Percentiles rank a stretch among this genome's conserved stretches.
phyloP scores from a whole-genome alignment of 2,888 invertebrate genomes.

The Serrognathus titanus region DNA sequence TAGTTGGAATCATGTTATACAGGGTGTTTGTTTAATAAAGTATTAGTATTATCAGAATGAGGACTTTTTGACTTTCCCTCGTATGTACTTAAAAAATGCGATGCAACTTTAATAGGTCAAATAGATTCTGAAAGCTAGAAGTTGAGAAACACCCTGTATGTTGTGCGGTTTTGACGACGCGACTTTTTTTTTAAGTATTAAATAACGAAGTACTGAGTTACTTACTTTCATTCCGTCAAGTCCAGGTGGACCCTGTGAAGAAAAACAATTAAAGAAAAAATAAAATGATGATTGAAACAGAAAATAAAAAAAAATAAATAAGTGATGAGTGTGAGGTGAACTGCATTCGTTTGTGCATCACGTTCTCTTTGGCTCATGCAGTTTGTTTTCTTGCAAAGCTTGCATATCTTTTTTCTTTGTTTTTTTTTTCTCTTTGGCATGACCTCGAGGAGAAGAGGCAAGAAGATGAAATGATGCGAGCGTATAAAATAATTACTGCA shows the following conservation, averaged over 20 bases:
- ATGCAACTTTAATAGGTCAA: no score
- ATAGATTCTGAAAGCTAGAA: no score
- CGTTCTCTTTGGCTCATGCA: neutral
- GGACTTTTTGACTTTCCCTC: no score
- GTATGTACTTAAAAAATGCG: no score
- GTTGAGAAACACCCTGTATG: no score
- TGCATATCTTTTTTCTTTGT: no score
- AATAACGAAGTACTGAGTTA: slow-evolving; percentile 20
- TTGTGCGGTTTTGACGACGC: neutral
- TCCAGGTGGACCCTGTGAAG: slow-evolving; percentile 84
- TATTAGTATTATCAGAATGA: no score
- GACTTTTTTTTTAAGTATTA: no score
- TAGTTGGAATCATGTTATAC: no score
- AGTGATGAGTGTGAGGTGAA: slow-evolving; percentile 10
- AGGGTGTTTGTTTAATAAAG: no score
- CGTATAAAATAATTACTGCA: slow-evolving; percentile 46
- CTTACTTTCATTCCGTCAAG: slow-evolving; percentile 95
- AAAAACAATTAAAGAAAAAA: slow-evolving; percentile 49
- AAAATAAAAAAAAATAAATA: slow-evolving; percentile 11
- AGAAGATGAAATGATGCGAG: slow-evolving; percentile 24
- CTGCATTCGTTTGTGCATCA: slow-evolving; percentile 6
- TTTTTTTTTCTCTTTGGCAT: neutral
- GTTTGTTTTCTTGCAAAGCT: slow-evolving; percentile 5
- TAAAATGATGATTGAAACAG: slow-evolving; percentile 15
- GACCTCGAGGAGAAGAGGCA: slow-evolving; percentile 1